These are phyloP conservation scores for Drosophila buzzatii DNA, from an alignment of 2,888 invertebrate species.

Conservation along the genomic window DNA sequence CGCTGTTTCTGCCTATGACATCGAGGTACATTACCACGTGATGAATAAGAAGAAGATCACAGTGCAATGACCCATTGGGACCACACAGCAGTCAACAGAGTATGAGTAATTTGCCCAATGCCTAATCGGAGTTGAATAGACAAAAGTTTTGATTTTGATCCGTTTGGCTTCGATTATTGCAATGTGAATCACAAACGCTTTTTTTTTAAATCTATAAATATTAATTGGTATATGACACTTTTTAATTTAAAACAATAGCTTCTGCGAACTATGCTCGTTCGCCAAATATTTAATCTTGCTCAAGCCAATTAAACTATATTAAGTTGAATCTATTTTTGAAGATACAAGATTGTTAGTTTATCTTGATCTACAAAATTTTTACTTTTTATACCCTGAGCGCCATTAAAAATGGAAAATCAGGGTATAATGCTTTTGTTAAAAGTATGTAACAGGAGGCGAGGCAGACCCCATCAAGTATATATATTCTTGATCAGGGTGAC, in stretches of 20 bases:
- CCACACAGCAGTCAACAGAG: slow-evolving; percentile 49
- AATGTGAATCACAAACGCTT: neutral
- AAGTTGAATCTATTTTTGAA: neutral
- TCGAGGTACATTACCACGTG: slow-evolving; percentile 75
- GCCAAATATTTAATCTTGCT: neutral
- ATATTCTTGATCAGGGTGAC: too few species aligned
- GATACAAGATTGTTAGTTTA: neutral
- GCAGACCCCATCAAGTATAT: too few species aligned
- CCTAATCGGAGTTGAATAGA: slow-evolving; percentile 1
- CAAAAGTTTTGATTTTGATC: neutral
- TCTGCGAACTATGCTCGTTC: too few species aligned
- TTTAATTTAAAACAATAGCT: neutral
- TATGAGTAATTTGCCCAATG: slow-evolving; percentile 8
- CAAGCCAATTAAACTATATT: too few species aligned
- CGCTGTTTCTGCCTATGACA: slow-evolving; percentile 67
- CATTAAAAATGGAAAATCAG: too few species aligned
- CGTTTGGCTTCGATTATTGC: slow-evolving; percentile 8
- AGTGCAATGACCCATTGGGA: slow-evolving; percentile 83
- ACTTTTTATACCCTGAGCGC: too few species aligned
- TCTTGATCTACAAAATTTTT: neutral
- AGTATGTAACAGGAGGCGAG: too few species aligned
- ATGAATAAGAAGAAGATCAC: slow-evolving; percentile 71
- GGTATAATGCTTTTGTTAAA: too few species aligned
- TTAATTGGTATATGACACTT: neutral
- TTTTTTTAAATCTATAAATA: neutral